Evolutionary conservation across 2,888 invertebrate species (phyloP), one percentile per base, ranked within the genome.

Genomic region (Trichopria drosophilae): DNA sequence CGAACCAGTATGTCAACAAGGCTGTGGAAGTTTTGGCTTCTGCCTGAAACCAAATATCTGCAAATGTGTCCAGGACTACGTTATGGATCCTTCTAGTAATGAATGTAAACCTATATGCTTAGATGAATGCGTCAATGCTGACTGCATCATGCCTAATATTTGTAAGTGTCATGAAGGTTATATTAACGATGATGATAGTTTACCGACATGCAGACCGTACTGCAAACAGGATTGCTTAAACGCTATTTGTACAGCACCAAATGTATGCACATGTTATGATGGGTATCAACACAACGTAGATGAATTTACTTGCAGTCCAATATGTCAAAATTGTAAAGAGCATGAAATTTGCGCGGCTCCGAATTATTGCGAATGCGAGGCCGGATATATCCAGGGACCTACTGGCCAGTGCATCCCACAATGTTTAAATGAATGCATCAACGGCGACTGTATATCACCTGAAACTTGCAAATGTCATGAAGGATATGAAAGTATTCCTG

Each of bases 11-110:
- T 89, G 88, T 59, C 79, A 80, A 12, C n/a, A n/a, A 44, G 84
- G 84, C 1, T 88, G 88, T 61, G 78, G 79, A 9, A 87, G 87
- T 0, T 57, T 59, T 18, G 57, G 63, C 20, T 78, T 79, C 20
- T 88, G 88, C 63, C 81, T 84, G 0, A 82, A 82, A 0, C 88
- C 88, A 0, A 83, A 86, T 72, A 81, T 85, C 64, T 88, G 88
- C 66, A 79, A 84, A 55, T 88, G 88, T 65, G 82, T 83, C 58
- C 77, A 80, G 1, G 88, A 87, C 4, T 88, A 78, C 67, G 69
- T 77, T 51, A 84, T 84, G 59, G 81, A 82, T 61, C 72, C 36
- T 20, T 12, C n/a, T n/a, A 31, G 6, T 7, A 43, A 18, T n/a
- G 73, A 66, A 48, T 79, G 78, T 46, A 53, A 65, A 0, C 69